Conservation (phyloP, 2,113 vertebrate species). For the Coracopsis vasa region DNA sequence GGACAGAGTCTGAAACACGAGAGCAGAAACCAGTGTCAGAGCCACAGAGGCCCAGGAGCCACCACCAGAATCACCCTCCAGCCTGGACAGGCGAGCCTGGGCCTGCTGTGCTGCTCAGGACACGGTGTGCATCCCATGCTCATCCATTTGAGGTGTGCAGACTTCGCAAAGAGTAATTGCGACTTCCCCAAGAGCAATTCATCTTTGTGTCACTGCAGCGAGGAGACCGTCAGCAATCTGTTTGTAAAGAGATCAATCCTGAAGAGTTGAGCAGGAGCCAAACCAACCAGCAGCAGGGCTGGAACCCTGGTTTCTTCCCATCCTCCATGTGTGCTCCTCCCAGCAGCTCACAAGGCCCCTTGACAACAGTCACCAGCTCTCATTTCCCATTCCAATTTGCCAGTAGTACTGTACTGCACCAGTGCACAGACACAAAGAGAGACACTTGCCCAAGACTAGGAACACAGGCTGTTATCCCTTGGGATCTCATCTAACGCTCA, state of each 20-base stretch:
- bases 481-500: neutral
- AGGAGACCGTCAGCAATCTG: neutral
- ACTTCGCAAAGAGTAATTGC: constrained; percentile 1
- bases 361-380: neutral
- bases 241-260: neutral
- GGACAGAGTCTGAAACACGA: constrained; percentile 84
- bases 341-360: neutral
- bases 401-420: neutral
- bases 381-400: neutral
- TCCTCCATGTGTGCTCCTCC: neutral
- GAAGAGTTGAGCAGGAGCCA: neutral
- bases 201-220: neutral
- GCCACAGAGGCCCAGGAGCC: neutral
- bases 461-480: neutral
- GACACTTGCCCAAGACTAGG: neutral
- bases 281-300: neutral
- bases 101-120: neutral
- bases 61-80: neutral
- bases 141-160: neutral
- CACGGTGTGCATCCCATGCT: neutral
- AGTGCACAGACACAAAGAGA: neutral
- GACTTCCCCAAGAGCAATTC: neutral
- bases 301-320: neutral
- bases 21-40: neutral
- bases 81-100: neutral